Evolutionary conservation across 2,888 invertebrate species (phyloP).

Genomic region (Xestoiulus laeticollis): DNA sequence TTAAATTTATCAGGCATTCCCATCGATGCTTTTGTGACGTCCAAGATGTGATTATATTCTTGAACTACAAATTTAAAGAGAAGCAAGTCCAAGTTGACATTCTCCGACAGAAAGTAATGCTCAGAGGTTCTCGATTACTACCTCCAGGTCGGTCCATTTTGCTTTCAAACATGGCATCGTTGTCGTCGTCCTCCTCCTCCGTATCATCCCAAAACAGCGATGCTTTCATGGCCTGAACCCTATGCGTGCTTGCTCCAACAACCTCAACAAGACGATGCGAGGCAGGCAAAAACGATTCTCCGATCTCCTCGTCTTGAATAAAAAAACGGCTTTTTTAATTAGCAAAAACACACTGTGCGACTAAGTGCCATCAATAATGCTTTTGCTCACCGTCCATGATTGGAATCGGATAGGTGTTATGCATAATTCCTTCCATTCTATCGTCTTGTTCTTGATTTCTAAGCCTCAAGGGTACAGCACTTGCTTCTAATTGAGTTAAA

Average conservation of each 20-base stretch:
- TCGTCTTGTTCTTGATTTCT: slow-evolving; percentile 55
- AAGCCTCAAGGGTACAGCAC: slow-evolving; percentile 50
- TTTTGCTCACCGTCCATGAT: slow-evolving; percentile 32
- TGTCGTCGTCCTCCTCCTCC: slow-evolving; percentile 59
- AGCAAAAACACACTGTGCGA: neutral
- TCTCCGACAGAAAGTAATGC: too few relatives aligned
- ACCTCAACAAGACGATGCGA: slow-evolving; percentile 61
- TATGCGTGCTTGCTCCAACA: slow-evolving; percentile 62
- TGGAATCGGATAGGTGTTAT: neutral
- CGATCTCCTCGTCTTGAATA: neutral
- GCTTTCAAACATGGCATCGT: slow-evolving; percentile 51
- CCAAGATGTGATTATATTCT: neutral
- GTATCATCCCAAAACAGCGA: slow-evolving; percentile 72
- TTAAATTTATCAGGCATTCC: neutral
- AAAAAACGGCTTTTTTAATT: neutral
- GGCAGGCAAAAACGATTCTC: slow-evolving; percentile 56
- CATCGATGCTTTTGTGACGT: neutral
- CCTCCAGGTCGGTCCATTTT: neutral
- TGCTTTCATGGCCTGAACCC: slow-evolving; percentile 83
- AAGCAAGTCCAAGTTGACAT: neutral
- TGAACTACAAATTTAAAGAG: neutral
- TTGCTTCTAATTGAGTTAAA: slow-evolving; percentile 40
- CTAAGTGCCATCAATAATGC: neutral
- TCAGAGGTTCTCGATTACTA: neutral
- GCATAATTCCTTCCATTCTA: slow-evolving; percentile 46